Evolutionary conservation across 2,113 vertebrate genomes (phyloP).

Genomic region (Crotalus tigris): DNA sequence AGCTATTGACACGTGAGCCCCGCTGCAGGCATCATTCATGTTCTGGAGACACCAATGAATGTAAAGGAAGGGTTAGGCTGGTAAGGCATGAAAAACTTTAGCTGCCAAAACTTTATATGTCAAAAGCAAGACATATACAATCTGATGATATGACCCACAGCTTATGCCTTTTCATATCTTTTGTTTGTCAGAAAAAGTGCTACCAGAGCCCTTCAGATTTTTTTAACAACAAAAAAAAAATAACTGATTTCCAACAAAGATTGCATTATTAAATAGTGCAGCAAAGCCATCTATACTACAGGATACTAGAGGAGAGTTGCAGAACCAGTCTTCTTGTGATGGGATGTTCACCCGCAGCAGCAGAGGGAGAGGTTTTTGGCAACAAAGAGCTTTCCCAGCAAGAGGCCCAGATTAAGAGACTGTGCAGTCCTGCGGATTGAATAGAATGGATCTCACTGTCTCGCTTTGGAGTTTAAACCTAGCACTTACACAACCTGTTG

Average conservation of each 20-base stretch:
- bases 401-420: background rate
- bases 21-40: background rate
- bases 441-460: background rate
- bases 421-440: background rate
- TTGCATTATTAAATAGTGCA: too few species aligned
- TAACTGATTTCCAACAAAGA: too few species aligned
- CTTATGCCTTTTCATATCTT: background rate
- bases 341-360: too few species aligned
- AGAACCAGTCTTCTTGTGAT: too few species aligned
- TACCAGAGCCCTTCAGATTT: too few species aligned
- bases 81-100: background rate
- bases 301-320: too few species aligned
- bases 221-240: too few species aligned
- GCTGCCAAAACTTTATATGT: too few species aligned
- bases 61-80: background rate
- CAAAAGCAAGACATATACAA: background rate
- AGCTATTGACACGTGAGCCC: background rate
- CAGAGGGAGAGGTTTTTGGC: background rate
- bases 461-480: background rate
- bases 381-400: background rate
- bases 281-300: too few species aligned
- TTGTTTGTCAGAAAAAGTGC: background rate
- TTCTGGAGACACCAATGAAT: background rate
- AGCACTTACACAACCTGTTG: background rate
- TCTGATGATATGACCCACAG: background rate